Evolutionary conservation across 2,888 invertebrate genomes (phyloP), one percentile per base, ranked within the genome.

Genomic region (Phortica okadai): DNA sequence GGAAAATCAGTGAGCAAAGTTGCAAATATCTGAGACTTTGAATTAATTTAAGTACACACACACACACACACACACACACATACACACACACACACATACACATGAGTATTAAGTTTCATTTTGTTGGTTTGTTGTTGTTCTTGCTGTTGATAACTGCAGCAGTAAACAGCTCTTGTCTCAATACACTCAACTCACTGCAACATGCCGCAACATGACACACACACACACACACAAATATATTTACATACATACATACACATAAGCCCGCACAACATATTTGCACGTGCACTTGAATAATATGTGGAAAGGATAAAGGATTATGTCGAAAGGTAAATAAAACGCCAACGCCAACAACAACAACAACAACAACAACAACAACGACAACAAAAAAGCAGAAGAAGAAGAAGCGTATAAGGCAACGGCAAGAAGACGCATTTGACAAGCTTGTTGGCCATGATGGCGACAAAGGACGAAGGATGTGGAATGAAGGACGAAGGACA

Each of bases 251-350:
- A 33, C 33, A 33, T 5, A 33, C 33, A 33, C 33, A 72, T 76
- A 25, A 66, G 74, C 83, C 82, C 79, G 82, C 82, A 83, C 33
- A 33, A 33, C 33, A 33, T 33, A 33, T 50, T 14, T 50, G 50
- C 50, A 77, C 79, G 54, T 81, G 81, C 79, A 79, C 82, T 82
- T 80, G 76, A 16, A 69, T 14, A 69, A 69, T 62, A 62, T 64
- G 41, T 64, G 41, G 75, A 50, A 70, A 70, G 54, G 50, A 74
- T 74, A 74, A 77, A 76, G 83, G 82, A 85, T 88, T 84, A 79
- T 81, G 78, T 74, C 80, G 87, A 81, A 81, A 85, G 82, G 82
- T 87, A 82, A 82, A 87, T 83, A 77, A 76, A 81, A 79, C 64
- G 75, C 74, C 64, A 69, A 73, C 21, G 21, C 41, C 33, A 44